phyloP scores from a whole-genome alignment of 2,888 invertebrate species.

The Branchinecta sandiegonensis region DNA sequence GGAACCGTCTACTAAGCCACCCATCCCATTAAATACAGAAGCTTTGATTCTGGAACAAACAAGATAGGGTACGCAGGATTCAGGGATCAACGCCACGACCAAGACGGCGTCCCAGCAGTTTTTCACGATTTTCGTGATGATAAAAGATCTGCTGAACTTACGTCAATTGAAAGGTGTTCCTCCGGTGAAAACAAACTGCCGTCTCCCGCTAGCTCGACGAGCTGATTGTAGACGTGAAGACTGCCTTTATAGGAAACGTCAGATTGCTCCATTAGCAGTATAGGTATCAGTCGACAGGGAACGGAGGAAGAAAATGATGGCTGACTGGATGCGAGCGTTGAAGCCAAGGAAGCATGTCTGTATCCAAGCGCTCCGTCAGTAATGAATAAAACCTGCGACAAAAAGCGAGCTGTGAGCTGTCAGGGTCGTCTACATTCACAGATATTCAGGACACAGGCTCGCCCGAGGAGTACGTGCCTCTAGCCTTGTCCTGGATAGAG shows the following conservation, averaged over 20 bases:
- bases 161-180: conserved; percentile 36
- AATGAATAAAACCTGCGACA: conserved; percentile 47
- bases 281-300: conserved; percentile 25
- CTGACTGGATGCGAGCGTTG: conserved; percentile 38
- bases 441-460: too few relatives aligned
- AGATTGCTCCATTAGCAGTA: conserved; percentile 29
- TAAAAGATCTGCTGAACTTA: conserved; percentile 17
- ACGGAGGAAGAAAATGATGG: neutral
- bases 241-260: conserved; percentile 38
- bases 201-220: conserved; percentile 59
- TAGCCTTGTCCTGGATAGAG: too few relatives aligned
- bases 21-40: too few relatives aligned
- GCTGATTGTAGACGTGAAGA: conserved; percentile 58
- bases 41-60: too few relatives aligned
- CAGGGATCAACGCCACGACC: too few relatives aligned
- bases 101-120: too few relatives aligned
- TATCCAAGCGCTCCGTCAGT: conserved; percentile 60
- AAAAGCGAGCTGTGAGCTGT: neutral
- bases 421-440: too few relatives aligned
- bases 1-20: too few relatives aligned
- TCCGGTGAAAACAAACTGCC: conserved; percentile 47
- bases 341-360: conserved; percentile 47
- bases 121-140: too few relatives aligned
- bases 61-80: too few relatives aligned
- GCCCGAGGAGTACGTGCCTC: too few relatives aligned